Conservation (phyloP, 2,888 invertebrate genomes). For the Petrophora chlorosata region DNA sequence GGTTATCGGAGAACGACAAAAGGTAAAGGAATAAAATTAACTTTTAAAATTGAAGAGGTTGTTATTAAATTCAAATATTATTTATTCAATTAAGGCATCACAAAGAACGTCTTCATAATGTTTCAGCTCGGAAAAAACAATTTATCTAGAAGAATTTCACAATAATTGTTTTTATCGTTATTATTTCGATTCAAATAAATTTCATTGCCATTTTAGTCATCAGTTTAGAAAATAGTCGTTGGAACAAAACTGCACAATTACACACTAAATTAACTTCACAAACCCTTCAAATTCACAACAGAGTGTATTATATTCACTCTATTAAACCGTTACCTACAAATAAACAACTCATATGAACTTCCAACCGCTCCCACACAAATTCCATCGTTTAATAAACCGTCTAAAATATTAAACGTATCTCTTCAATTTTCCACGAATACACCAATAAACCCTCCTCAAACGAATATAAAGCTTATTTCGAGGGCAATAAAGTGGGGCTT, state of each 20-base stretch:
- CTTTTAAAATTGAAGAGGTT: too few relatives aligned
- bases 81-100: too few relatives aligned
- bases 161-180: too few relatives aligned
- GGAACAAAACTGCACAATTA: too few relatives aligned
- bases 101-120: too few relatives aligned
- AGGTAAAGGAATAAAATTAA: too few relatives aligned
- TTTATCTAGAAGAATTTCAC: too few relatives aligned
- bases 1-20: background rate
- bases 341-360: slow-evolving; percentile 6
- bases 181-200: too few relatives aligned
- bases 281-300: background rate
- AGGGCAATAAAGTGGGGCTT: slow-evolving; percentile 15
- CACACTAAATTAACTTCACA: background rate
- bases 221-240: too few relatives aligned
- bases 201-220: too few relatives aligned
- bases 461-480: slow-evolving; percentile 19
- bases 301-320: slow-evolving; percentile 8
- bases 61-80: too few relatives aligned
- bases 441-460: slow-evolving; percentile 8
- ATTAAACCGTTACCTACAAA: slow-evolving; percentile 12
- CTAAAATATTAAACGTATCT: slow-evolving; percentile 28
- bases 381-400: slow-evolving; percentile 34
- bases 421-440: slow-evolving; percentile 12
- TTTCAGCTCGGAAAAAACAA: too few relatives aligned
- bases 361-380: slow-evolving; percentile 21